These are phyloP conservation scores for Xestoiulus laeticollis DNA, from an alignment of 2,888 invertebrate genomes.

Conservation along the genomic window DNA sequence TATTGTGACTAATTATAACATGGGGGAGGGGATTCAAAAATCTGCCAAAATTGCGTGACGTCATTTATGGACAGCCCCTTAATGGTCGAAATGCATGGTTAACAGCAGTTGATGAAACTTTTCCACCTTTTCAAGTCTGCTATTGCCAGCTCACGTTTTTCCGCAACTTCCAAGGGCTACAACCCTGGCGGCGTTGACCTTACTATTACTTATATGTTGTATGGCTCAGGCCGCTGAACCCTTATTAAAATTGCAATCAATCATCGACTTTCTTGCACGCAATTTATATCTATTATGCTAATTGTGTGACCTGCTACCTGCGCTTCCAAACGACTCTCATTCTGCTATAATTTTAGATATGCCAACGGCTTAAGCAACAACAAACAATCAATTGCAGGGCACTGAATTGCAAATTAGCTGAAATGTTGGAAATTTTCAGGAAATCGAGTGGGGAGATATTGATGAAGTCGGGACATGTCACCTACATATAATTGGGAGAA, in stretches of 20 bases:
- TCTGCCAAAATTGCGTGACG: too few relatives aligned
- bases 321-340: background rate
- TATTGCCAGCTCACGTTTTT: background rate
- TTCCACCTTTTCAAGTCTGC: background rate
- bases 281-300: background rate
- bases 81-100: too few relatives aligned
- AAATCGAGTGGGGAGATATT: too few relatives aligned
- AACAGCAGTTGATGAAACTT: too few relatives aligned
- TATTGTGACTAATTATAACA: too few relatives aligned
- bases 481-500: too few relatives aligned
- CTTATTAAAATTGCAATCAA: constrained; percentile 2
- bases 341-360: background rate
- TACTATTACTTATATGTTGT: background rate
- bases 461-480: too few relatives aligned
- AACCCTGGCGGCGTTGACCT: constrained; percentile 29
- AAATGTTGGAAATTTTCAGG: too few relatives aligned
- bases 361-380: background rate
- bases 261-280: constrained; percentile 14
- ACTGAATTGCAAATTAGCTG: background rate
- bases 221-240: background rate
- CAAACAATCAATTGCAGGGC: background rate
- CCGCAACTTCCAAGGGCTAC: background rate
- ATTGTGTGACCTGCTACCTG: background rate
- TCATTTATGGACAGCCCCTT: too few relatives aligned
- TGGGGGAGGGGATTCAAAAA: too few relatives aligned